Base-by-base conservation (phyloP, 2,113 vertebrate genomes). In the Glareola pratincola region DNA sequence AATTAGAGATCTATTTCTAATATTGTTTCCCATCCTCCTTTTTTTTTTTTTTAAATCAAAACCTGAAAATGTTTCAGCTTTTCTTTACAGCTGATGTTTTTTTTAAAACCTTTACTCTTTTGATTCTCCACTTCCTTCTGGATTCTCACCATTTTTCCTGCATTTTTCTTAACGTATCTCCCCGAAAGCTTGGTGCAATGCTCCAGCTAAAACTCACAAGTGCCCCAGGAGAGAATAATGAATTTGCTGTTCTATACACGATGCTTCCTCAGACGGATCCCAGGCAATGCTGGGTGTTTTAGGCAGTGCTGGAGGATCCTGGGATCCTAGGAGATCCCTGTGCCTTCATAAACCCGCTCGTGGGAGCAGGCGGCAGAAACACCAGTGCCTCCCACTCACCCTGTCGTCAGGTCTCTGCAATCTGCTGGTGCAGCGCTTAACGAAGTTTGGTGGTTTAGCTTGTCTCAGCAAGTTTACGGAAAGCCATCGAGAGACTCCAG, bases 391-490 rank as follows among this genome's bases (percentile, higher is more conserved):
- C 76, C 75, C 56, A 78, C 62, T 64, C 62, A 19, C 66, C 26
- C 43, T 75, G 39, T 63, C 91, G 22, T n/a, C 64, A 51, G 74
- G 68, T 85, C 50, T 66, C 43, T 45, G 27, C 73, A 73, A 74
- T 56, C 54, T 76, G 93, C 94, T 92, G 82, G 48, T 76, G 68
- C 92, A 77, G 96, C 18, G 5, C 45, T 81, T 90, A 14, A 32
- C 1, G 7, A 56, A 90, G 67, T 62, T 37, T 14, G 48, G n/a
- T 14, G 21, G 10, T 94, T 93, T 37, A 51, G 88, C 94, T 90
- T 78, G 63, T 53, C 82, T 96, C 96, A 90, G 96, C 91, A 78
- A 51, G 67, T 90, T 94, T 66, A 43, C 0, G 4, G 24, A n/a
- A 88, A 73, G 75, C 71, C 88, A 56, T 37, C 1, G 23, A 57